Conservation (phyloP, 2,113 vertebrate species). For the Macrotis lagotis region DNA sequence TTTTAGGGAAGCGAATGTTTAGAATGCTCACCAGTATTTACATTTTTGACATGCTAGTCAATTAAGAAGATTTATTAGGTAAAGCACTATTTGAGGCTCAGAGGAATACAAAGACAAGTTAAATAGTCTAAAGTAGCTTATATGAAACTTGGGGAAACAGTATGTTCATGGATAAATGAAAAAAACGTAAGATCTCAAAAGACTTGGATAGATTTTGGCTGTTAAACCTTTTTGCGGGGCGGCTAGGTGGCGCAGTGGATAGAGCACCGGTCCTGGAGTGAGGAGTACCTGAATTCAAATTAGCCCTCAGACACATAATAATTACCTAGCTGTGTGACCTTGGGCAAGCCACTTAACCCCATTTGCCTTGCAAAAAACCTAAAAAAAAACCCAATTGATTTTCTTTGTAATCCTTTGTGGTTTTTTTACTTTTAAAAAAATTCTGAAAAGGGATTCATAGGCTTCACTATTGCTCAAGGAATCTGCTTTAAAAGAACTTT, state of each 20-base stretch:
- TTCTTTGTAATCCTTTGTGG: not conserved
- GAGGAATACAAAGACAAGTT: not conserved
- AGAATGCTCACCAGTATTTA: not conserved
- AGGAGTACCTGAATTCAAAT: too few species aligned
- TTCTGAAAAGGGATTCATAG: not conserved
- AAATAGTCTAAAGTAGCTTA: not conserved
- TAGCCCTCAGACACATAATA: too few species aligned
- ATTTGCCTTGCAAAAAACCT: too few species aligned
- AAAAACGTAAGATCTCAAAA: not conserved
- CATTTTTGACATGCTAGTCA: not conserved
- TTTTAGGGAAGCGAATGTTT: not conserved
- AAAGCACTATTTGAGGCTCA: not conserved
- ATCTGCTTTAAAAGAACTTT: not conserved
- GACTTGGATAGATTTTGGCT: not conserved
- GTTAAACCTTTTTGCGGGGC: not conserved
- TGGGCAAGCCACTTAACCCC: too few species aligned
- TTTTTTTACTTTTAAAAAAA: not conserved
- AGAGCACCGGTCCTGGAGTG: too few species aligned
- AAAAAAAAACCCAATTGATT: too few species aligned
- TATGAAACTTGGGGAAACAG: not conserved
- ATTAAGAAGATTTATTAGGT: not conserved
- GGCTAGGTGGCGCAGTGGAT: too few species aligned
- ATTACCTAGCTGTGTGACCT: too few species aligned
- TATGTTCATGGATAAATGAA: not conserved
- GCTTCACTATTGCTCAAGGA: not conserved